A percentile compares a stretch with the other conserved stretches of the same genome.
These are phyloP conservation scores for Cotesia typhae DNA, from an alignment of 1,140 invertebrate species.

Conservation along the genomic window DNA sequence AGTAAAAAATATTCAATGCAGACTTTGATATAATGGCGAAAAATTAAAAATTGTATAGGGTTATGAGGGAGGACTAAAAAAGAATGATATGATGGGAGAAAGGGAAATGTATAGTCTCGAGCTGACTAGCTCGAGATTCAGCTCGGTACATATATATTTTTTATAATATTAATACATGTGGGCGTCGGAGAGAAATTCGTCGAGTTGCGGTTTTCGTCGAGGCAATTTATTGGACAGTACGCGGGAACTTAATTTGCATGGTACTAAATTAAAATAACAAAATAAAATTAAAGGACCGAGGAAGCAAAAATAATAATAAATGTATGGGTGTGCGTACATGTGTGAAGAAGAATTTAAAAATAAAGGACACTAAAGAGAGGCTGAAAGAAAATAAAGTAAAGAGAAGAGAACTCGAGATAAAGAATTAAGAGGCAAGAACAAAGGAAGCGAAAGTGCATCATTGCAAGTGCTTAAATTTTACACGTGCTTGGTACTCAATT, in stretches of 20 bases:
- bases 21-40: no score
- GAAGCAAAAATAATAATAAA: slow-evolving; percentile 19
- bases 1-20: no score
- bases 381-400: slow-evolving; percentile 18
- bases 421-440: slow-evolving; percentile 25
- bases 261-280: slow-evolving; percentile 27
- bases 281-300: not conserved
- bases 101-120: no score
- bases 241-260: slow-evolving; percentile 32
- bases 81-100: no score
- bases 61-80: no score
- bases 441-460: slow-evolving; percentile 26
- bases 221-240: slow-evolving; percentile 39
- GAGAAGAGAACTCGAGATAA: slow-evolving; percentile 10
- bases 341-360: slow-evolving; percentile 2
- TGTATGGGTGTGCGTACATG: slow-evolving; percentile 6
- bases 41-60: no score
- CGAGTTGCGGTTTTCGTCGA: slow-evolving; percentile 38
- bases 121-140: no score
- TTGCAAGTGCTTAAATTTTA: slow-evolving; percentile 19
- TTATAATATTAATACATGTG: slow-evolving; percentile 26
- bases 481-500: slow-evolving; percentile 27
- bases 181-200: slow-evolving; percentile 30
- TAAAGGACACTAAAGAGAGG: not conserved
- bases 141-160: slow-evolving; percentile 3